Percentiles rank a stretch among this genome's conserved stretches.
Evolutionary conservation across 2,888 invertebrate species (phyloP).

Genomic region (Schizotus pectinicornis): DNA sequence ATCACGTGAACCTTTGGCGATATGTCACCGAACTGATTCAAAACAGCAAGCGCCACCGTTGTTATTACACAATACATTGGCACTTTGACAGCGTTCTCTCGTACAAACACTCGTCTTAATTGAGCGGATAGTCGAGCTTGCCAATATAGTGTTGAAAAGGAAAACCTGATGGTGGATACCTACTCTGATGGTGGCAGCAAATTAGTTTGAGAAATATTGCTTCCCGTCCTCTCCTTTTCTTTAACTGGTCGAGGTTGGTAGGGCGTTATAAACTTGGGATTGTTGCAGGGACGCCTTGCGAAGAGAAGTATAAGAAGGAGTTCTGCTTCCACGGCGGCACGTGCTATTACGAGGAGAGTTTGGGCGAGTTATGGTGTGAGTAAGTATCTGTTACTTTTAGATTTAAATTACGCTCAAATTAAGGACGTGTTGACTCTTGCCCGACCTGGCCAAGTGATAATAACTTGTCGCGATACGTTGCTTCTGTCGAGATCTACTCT

Average conservation of each 20-base stretch:
- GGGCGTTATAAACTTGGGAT: neutral
- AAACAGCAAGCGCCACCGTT: neutral
- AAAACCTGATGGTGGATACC: no score
- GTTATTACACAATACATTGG: constrained; percentile 40
- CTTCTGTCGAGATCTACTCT: no score
- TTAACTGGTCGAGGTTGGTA: no score
- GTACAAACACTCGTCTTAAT: neutral
- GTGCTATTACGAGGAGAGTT: constrained; percentile 80
- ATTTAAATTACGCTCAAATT: constrained; percentile 17
- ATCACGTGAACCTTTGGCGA: neutral
- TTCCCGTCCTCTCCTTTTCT: no score
- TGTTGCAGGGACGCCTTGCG: constrained; percentile 40
- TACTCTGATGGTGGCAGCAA: no score
- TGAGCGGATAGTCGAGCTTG: no score
- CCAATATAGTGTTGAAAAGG: no score
- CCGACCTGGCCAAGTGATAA: no score
- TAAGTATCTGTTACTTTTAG: constrained; percentile 62
- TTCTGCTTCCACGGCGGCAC: constrained; percentile 89
- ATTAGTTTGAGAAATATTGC: no score
- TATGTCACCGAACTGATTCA: neutral
- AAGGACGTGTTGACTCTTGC: no score
- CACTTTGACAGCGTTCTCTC: constrained; percentile 31
- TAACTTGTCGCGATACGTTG: no score
- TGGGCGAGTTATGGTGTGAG: constrained; percentile 85
- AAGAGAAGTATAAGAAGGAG: constrained; percentile 49